Percentiles rank a stretch among this genome's conserved stretches.
These are phyloP conservation scores for Drosophila nr. medialis DNA, from an alignment of 2,888 invertebrate genomes.

Conservation along the genomic window DNA sequence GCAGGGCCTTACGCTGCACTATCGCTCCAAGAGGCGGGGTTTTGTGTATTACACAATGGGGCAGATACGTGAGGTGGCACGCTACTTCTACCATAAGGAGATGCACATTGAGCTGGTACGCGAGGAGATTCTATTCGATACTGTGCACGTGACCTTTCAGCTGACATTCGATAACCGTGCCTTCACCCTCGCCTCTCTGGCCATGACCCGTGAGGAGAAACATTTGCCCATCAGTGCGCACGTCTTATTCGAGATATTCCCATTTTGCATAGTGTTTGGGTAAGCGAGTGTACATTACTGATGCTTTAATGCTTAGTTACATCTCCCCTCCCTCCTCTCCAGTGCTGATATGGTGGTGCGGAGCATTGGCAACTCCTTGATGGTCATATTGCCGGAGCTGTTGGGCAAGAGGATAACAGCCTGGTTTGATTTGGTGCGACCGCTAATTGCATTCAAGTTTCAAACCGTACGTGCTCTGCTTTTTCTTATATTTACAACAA, in stretches of 20 bases:
- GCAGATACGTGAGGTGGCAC: slow-evolving; percentile 96
- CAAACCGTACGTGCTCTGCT: slow-evolving; percentile 90
- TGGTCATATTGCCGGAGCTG: slow-evolving; percentile 94
- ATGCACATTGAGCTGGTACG: slow-evolving; percentile 95
- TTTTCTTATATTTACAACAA: not conserved
- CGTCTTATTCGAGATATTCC: slow-evolving; percentile 97
- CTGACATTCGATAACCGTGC: slow-evolving; percentile 97
- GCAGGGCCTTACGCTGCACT: slow-evolving; percentile 96
- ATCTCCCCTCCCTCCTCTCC: slow-evolving; percentile 34
- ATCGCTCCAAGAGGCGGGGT: slow-evolving; percentile 95
- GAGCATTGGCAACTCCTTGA: slow-evolving; percentile 95
- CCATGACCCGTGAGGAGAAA: slow-evolving; percentile 94
- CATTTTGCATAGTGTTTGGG: slow-evolving; percentile 98
- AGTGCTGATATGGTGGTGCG: slow-evolving; percentile 95
- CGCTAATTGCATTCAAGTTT: slow-evolving; percentile 97
- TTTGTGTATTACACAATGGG: slow-evolving; percentile 99
- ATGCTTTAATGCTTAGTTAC: not conserved
- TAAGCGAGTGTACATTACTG: slow-evolving; percentile 84
- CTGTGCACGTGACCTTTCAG: slow-evolving; percentile 97
- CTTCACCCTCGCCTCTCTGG: slow-evolving; percentile 92
- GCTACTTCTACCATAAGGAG: slow-evolving; percentile 97
- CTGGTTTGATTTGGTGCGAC: slow-evolving; percentile 96
- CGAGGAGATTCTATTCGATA: slow-evolving; percentile 94
- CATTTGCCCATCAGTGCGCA: slow-evolving; percentile 95
- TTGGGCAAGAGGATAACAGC: slow-evolving; percentile 95